These are phyloP conservation scores for Eupsilia transversa DNA, from an alignment of 2,888 invertebrate genomes.

Conservation along the genomic window DNA sequence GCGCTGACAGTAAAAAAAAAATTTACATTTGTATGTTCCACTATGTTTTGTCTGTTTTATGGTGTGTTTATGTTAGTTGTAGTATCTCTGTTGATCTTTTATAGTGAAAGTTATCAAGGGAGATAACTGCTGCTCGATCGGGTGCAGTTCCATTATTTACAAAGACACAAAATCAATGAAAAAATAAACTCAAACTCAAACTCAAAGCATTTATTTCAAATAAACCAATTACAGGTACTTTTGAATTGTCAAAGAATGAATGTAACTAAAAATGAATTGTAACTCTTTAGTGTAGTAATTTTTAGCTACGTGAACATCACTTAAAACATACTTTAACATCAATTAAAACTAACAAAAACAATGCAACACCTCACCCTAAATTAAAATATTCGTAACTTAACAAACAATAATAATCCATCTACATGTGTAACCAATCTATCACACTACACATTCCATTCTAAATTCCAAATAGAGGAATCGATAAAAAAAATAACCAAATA, in stretches of 20 bases:
- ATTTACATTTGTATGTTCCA: background rate
- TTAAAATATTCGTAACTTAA: background rate
- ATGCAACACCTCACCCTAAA: background rate
- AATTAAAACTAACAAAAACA: background rate
- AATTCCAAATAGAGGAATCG: conserved; percentile 42
- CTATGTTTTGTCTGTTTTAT: background rate
- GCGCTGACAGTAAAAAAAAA: conserved; percentile 39
- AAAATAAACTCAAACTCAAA: background rate
- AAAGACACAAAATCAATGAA: background rate
- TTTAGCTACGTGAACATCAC: background rate
- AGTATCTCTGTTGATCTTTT: background rate
- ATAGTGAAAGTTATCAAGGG: background rate
- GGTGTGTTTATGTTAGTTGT: background rate
- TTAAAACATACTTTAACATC: background rate
- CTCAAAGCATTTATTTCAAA: no score
- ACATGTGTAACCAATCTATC: conserved; percentile 31
- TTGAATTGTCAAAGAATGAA: no score
- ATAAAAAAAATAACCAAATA: conserved; percentile 37
- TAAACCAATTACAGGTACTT: no score
- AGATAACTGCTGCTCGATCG: background rate
- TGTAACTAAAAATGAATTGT: no score
- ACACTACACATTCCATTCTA: conserved; percentile 38
- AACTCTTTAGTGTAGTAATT: background rate
- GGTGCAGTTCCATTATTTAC: background rate
- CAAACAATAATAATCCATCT: conserved; percentile 4